phyloP scores from a whole-genome alignment of 2,888 invertebrate genomes.

The Cotesia congregata region DNA sequence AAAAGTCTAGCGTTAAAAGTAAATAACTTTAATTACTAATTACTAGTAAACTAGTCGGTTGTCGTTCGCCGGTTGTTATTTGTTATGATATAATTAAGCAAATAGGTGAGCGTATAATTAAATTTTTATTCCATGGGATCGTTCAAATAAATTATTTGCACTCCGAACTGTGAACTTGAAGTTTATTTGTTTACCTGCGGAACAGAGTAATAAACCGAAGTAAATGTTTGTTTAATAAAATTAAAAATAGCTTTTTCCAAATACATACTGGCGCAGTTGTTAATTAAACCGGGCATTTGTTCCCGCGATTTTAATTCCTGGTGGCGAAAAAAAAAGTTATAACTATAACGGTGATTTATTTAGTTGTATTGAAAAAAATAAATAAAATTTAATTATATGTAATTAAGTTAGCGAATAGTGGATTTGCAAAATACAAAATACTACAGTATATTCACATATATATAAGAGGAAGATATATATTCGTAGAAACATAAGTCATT shows the following conservation, averaged over 20 bases:
- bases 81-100: too few species aligned
- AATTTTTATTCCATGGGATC: not conserved
- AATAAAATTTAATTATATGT: not conserved
- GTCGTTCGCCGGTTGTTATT: too few species aligned
- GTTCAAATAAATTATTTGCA: not conserved
- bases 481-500: slow-evolving; percentile 53
- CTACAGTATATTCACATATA: not conserved
- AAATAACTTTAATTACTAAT: too few species aligned
- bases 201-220: not conserved
- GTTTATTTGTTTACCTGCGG: not conserved
- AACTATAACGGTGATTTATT: not conserved
- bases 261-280: not conserved
- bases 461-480: slow-evolving; percentile 3
- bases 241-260: not conserved
- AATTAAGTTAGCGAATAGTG: not conserved
- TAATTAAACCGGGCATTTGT: not conserved
- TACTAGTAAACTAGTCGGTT: too few species aligned
- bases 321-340: not conserved
- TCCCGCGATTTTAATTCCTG: not conserved
- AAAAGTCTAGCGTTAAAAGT: too few species aligned
- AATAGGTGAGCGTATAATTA: not conserved
- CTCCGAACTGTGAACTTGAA: not conserved
- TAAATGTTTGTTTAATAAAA: not conserved
- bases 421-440: not conserved
- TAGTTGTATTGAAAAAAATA: not conserved